Percentiles rank a stretch among this genome's conserved stretches.
Evolutionary conservation across 2,888 invertebrate genomes (phyloP).

Genomic region (Watsonalla cultraria): DNA sequence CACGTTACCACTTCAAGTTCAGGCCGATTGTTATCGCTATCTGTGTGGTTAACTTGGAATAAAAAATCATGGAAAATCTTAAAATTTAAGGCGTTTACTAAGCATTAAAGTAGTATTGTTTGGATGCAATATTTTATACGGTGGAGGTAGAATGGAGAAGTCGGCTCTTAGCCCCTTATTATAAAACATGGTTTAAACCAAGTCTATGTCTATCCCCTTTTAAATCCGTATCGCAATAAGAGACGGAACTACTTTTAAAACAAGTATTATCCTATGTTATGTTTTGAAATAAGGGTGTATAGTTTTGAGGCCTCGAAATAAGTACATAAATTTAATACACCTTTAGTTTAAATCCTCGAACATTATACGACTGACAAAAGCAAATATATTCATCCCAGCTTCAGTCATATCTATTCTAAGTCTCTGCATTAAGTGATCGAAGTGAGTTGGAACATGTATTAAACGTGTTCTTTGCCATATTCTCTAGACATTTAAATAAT

Average conservation of each 20-base stretch:
- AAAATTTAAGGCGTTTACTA: conserved; percentile 6
- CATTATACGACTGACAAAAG: background rate
- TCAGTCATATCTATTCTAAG: conserved; percentile 15
- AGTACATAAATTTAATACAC: too few relatives aligned
- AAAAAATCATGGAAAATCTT: conserved; percentile 20
- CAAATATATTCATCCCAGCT: background rate
- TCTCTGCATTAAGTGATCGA: conserved; percentile 25
- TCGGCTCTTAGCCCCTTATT: too few relatives aligned
- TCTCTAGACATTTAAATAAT: conserved; percentile 49
- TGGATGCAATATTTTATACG: too few relatives aligned
- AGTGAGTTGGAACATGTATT: conserved; percentile 26
- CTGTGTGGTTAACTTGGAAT: conserved; percentile 16
- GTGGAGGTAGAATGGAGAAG: too few relatives aligned
- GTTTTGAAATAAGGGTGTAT: too few relatives aligned
- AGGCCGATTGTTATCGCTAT: conserved; percentile 42
- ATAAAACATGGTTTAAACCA: too few relatives aligned
- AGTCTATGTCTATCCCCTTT: too few relatives aligned
- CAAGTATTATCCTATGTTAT: too few relatives aligned
- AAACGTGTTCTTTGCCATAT: conserved; percentile 28
- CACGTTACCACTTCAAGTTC: conserved; percentile 52
- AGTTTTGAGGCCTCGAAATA: too few relatives aligned
- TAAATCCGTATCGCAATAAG: too few relatives aligned
- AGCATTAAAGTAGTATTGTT: too few relatives aligned
- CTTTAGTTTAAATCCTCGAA: conserved; percentile 5
- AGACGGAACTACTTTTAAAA: too few relatives aligned